These are phyloP conservation scores for Ametastegia equiseti DNA, from an alignment of 2,888 invertebrate genomes.

Conservation along the genomic window DNA sequence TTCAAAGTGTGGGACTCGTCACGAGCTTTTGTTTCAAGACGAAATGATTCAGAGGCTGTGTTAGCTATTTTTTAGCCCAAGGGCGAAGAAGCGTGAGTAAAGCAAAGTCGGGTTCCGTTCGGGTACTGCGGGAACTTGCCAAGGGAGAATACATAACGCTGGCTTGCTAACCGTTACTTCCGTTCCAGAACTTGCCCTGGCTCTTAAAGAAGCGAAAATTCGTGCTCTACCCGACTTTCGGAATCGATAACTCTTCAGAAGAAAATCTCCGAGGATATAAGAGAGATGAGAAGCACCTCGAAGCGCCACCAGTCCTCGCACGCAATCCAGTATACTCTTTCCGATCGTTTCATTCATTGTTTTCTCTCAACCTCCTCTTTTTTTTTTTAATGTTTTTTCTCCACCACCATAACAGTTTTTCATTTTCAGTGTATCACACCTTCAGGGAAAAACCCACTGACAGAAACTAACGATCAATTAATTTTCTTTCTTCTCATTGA, in stretches of 20 bases:
- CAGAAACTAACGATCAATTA: no score
- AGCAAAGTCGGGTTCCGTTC: not conserved
- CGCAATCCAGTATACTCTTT: not conserved
- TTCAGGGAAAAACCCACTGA: no score
- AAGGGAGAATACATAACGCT: not conserved
- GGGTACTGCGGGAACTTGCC: not conserved
- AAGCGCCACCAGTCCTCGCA: not conserved
- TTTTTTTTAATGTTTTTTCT: not conserved
- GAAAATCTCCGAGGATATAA: not conserved
- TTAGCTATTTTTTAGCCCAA: not conserved
- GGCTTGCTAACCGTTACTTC: not conserved
- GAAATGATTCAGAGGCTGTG: conserved; percentile 18
- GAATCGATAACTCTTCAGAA: conserved; percentile 4
- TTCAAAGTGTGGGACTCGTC: not conserved
- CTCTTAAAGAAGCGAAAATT: not conserved
- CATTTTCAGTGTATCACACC: no score
- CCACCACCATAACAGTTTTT: not conserved
- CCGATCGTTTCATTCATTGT: not conserved
- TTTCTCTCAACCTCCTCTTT: not conserved
- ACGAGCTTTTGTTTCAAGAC: not conserved
- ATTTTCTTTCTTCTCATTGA: no score
- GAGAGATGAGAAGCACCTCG: not conserved
- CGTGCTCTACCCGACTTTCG: not conserved
- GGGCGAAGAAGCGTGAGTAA: not conserved
- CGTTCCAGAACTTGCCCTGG: not conserved